Conservation (phyloP, 2,797 vertebrate genomes). For the Vipera latastei region DNA sequence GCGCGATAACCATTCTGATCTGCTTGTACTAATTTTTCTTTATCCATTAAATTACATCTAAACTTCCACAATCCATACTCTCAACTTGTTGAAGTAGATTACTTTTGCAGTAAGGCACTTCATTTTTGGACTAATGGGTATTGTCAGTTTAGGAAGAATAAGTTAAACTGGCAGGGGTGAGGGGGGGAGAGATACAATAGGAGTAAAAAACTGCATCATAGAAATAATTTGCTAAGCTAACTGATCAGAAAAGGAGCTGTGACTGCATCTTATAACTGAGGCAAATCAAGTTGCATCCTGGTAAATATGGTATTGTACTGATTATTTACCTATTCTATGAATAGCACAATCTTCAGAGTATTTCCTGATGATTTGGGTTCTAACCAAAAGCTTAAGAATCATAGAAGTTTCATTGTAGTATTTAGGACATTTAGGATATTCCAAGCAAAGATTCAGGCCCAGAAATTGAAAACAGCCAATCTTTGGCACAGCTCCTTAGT, state of each 20-base stretch:
- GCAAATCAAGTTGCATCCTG: background rate
- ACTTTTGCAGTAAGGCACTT: background rate
- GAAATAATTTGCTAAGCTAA: background rate
- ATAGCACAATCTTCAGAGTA: background rate
- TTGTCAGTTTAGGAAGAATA: background rate
- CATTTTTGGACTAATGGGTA: background rate
- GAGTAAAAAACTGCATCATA: background rate
- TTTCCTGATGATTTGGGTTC: background rate
- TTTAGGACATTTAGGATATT: background rate
- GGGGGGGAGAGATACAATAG: background rate
- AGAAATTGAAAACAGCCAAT: background rate
- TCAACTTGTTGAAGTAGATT: background rate
- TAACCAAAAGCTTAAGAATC: background rate
- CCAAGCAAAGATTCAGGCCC: background rate
- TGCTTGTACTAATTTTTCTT: background rate
- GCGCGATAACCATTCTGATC: background rate
- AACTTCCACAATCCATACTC: background rate
- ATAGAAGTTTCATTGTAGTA: background rate
- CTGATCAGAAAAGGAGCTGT: background rate
- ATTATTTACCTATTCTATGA: background rate
- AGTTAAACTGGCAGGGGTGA: background rate
- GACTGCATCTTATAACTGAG: background rate
- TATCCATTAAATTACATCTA: background rate
- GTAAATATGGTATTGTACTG: background rate
- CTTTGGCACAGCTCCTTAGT: background rate